phyloP scores from a whole-genome alignment of 2,113 vertebrate species.

The Pituophis catenifer region DNA sequence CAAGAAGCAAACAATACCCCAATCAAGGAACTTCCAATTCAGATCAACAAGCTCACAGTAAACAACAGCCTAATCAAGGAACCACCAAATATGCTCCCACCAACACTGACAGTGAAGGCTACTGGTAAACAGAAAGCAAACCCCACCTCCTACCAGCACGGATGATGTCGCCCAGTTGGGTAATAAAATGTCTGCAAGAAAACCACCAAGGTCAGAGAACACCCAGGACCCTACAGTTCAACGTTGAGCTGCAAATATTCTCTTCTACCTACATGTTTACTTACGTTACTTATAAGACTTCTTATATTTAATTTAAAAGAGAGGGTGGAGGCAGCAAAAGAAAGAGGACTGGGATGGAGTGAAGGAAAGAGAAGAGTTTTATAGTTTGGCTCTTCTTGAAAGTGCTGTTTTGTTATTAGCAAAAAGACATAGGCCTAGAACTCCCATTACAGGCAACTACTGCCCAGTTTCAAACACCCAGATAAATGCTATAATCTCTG shows the following conservation, averaged over 20 bases:
- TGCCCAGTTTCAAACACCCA: not conserved
- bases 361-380: not conserved
- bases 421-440: not conserved
- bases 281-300: not conserved
- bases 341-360: not conserved
- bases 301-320: not conserved
- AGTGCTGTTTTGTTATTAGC: not conserved
- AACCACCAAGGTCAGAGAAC: not conserved
- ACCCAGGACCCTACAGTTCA: not conserved
- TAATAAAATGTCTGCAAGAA: too few species aligned
- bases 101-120: too few species aligned
- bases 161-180: too few species aligned
- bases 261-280: not conserved
- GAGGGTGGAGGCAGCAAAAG: not conserved
- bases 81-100: too few species aligned
- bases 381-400: not conserved
- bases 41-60: too few species aligned
- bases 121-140: too few species aligned
- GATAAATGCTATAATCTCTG: not conserved
- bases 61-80: too few species aligned
- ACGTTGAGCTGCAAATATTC: not conserved
- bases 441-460: not conserved
- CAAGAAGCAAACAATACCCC: not conserved
- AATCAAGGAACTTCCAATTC: too few species aligned
- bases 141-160: too few species aligned